Evolutionary conservation across 1,140 invertebrate species (phyloP).

Genomic region (Cephus cinctus): DNA sequence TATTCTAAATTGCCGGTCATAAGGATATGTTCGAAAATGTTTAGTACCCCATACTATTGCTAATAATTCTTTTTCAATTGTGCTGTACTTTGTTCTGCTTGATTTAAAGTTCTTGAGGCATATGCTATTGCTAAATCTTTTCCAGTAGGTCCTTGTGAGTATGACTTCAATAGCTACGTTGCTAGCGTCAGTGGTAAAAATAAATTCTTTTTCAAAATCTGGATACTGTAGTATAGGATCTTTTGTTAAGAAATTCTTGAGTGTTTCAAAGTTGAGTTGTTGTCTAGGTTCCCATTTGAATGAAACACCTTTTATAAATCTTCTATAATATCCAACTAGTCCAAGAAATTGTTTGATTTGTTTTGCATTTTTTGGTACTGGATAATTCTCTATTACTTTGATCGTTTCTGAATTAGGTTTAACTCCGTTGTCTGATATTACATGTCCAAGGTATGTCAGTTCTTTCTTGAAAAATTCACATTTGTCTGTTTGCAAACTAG

Average conservation of each 20-base stretch:
- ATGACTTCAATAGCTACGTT: conserved; percentile 38
- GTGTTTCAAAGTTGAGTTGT: conserved; percentile 28
- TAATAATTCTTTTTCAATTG: conserved; percentile 40
- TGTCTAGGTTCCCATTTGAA: conserved; percentile 31
- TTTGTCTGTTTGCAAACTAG: conserved; percentile 54
- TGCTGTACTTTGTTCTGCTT: conserved; percentile 28
- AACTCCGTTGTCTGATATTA: conserved; percentile 45
- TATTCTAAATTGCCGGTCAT: too few species aligned
- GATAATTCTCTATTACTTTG: conserved; percentile 38
- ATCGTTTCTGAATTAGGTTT: conserved; percentile 45
- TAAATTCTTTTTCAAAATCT: conserved; percentile 38
- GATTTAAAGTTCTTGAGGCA: conserved; percentile 25
- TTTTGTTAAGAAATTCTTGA: conserved; percentile 33
- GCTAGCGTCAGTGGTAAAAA: conserved; percentile 44
- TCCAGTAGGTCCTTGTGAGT: conserved; percentile 31
- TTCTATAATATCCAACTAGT: conserved; percentile 38
- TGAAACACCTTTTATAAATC: conserved; percentile 31
- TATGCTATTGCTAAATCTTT: conserved; percentile 38
- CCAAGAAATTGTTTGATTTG: conserved; percentile 51
- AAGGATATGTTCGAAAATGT: conserved; percentile 46
- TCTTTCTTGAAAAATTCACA: conserved; percentile 51
- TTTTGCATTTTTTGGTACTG: conserved; percentile 37
- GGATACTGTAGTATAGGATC: conserved; percentile 41
- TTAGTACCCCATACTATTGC: conserved; percentile 44
- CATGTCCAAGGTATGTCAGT: conserved; percentile 51